phyloP scores from a whole-genome alignment of 2,888 invertebrate species.

The Cataglyphis altisquamis region DNA sequence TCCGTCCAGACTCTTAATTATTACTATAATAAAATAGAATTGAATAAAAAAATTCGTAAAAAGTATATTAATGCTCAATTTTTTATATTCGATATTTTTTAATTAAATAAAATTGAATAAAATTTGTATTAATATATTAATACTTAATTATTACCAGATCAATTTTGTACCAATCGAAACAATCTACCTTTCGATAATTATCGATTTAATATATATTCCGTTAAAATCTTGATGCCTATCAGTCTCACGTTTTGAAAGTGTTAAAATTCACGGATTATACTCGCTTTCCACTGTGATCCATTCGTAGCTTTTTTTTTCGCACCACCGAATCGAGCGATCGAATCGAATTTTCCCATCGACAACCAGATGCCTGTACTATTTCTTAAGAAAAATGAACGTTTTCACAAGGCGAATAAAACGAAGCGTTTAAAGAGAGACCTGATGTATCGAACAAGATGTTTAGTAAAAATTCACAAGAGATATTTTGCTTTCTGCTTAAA shows the following conservation, averaged over 20 bases:
- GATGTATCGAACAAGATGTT: background rate
- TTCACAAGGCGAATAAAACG: background rate
- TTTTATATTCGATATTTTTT: no score
- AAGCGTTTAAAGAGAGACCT: background rate
- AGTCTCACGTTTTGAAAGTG: constrained; percentile 21
- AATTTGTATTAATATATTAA: background rate
- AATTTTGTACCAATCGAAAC: background rate
- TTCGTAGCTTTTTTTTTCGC: constrained; percentile 56
- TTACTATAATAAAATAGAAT: background rate
- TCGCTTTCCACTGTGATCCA: constrained; percentile 56
- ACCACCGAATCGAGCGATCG: background rate
- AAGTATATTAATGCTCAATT: background rate
- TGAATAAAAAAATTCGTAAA: background rate
- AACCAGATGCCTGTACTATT: background rate
- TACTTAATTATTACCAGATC: background rate
- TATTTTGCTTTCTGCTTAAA: constrained; percentile 14
- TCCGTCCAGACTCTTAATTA: background rate
- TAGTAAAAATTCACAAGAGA: background rate
- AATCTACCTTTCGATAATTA: background rate
- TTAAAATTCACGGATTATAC: constrained; percentile 66
- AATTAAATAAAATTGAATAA: background rate
- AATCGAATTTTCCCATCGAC: background rate
- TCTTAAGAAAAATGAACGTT: constrained; percentile 14
- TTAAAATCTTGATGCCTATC: constrained; percentile 52
- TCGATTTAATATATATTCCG: constrained; percentile 15